phyloP scores from a whole-genome alignment of 2,113 vertebrate species.

The Chloebia gouldiae region DNA sequence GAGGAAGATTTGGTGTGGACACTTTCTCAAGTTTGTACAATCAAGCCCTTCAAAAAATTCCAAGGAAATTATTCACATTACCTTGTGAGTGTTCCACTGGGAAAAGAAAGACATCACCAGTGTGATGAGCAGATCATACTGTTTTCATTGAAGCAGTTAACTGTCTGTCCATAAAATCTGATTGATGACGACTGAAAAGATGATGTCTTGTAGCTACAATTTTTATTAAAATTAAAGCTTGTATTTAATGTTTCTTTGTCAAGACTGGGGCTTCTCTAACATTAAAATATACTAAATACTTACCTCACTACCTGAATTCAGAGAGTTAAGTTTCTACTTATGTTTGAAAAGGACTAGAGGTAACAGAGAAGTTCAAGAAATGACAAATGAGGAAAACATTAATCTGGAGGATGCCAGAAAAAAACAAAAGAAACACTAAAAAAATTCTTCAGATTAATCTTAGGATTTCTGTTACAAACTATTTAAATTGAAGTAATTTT shows the following conservation, averaged over 20 bases:
- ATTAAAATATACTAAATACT: not conserved
- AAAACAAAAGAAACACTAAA: not conserved
- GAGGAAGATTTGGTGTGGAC: not conserved
- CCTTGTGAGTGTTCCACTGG: not conserved
- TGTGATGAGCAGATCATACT: not conserved
- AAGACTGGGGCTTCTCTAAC: not conserved
- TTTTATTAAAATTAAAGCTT: not conserved
- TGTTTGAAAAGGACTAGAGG: not conserved
- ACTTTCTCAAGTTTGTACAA: not conserved
- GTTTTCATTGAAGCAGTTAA: not conserved
- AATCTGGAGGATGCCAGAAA: not conserved
- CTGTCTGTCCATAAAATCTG: not conserved
- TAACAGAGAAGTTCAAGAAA: not conserved
- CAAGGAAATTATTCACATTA: not conserved
- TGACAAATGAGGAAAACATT: not conserved
- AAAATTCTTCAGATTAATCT: not conserved
- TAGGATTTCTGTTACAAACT: not conserved
- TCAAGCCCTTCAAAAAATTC: not conserved
- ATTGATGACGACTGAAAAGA: not conserved
- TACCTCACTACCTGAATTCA: not conserved
- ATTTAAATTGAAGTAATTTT: not conserved
- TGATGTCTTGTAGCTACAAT: not conserved
- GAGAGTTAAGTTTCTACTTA: not conserved
- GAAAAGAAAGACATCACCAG: not conserved
- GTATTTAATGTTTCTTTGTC: not conserved